A percentile compares a stretch with the other conserved stretches of the same genome.
These are phyloP conservation scores for Gymnogyps californianus DNA, from an alignment of 2,113 vertebrate genomes.

Conservation along the genomic window DNA sequence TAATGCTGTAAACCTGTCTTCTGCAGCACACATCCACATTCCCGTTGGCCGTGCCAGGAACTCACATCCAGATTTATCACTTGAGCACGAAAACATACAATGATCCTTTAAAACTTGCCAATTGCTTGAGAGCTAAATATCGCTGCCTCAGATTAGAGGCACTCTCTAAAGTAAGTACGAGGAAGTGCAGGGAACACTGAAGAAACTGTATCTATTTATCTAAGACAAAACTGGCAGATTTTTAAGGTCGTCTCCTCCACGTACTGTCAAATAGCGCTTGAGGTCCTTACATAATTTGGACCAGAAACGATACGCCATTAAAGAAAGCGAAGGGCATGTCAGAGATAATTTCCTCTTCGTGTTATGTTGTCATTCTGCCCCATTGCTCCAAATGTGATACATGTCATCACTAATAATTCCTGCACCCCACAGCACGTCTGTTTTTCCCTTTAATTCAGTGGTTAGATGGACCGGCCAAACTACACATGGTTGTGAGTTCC, in stretches of 20 bases:
- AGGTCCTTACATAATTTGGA: not conserved
- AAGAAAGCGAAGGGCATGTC: not conserved
- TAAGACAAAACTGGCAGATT: not conserved
- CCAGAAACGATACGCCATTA: not conserved
- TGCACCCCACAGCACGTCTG: not conserved
- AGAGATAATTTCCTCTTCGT: conserved; percentile 5
- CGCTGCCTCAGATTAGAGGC: not conserved
- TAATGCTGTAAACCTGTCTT: conserved; percentile 34
- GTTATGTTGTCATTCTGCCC: not conserved
- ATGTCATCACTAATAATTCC: conserved; percentile 19
- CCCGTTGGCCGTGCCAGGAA: not conserved
- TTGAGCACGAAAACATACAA: not conserved
- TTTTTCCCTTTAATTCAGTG: not conserved
- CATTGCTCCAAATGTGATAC: not conserved
- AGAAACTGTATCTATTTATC: conserved; percentile 30
- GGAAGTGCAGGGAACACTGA: not conserved
- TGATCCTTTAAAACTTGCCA: conserved; percentile 21
- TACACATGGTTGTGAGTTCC: not conserved
- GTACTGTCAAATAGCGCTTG: not conserved
- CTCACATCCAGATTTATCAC: conserved; percentile 40
- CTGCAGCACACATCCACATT: not conserved
- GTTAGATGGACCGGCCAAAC: not conserved
- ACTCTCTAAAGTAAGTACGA: not conserved
- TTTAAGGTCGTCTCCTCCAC: not conserved
- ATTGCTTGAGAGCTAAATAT: not conserved